Evolutionary conservation across 92 coral and sea anemone genomes (phyloP), one percentile per base, ranked within the genome.

Genomic region (Blastomussa wellsi): DNA sequence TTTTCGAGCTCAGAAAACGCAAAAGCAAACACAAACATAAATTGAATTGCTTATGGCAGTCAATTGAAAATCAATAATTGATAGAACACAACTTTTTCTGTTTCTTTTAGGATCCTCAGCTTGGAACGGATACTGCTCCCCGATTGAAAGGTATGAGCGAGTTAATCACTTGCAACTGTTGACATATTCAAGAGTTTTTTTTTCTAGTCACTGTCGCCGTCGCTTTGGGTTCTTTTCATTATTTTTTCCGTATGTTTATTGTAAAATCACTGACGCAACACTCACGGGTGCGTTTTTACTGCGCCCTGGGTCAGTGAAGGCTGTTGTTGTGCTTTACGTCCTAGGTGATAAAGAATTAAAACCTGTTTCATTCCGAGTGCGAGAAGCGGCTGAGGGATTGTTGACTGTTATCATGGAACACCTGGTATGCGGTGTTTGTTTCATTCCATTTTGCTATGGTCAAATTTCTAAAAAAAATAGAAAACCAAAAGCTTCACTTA

Each of bases 371-470:
- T 92, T 94, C 82, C 90, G 98, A 38, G 98, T 96, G 22, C 90
- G 98, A 14, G 96, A 89, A 77, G 98, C 98, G 29, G 98, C 98
- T 28, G 98, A 96, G 85, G 98, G 94, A 7, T 91, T 96, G 10
- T 72, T 96, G 72, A 96, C 96, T 31, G 90, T 92, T 53, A 94
- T 96, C 79, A 96, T 96, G 98, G 98, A 96, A 78, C 98, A 96
- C 75, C 72, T 94, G 95, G 98, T 95, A 84, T 49, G 93, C 86
- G 17, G 35, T 55, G 15, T 48, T 1, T 14, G 20, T n/a, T n/a
- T n/a, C n/a, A n/a, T n/a, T n/a, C n/a, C n/a, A n/a, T n/a, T n/a
- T n/a, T n/a, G n/a, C n/a, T n/a, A n/a, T n/a, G n/a, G n/a, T n/a
- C n/a, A n/a, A n/a, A n/a, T n/a, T n/a, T n/a, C n/a, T n/a, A n/a